A percentile compares a stretch with the other conserved stretches of the same genome.
These are phyloP conservation scores for Sylvia borin DNA, from an alignment of 2,797 vertebrate species.

Conservation along the genomic window DNA sequence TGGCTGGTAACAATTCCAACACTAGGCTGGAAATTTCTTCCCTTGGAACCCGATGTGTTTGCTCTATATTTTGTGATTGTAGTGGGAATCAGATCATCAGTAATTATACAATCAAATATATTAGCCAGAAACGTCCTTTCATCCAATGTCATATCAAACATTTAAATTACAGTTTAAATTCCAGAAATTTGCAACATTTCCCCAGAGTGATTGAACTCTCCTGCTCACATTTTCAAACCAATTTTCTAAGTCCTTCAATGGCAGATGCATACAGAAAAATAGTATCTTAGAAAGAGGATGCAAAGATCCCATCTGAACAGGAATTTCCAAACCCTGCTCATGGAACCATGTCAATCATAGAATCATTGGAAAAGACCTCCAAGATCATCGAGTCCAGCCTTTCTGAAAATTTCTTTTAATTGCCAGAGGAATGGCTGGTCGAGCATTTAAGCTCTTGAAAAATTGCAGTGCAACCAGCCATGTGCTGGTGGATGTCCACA, in stretches of 20 bases:
- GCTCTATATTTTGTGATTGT: not conserved
- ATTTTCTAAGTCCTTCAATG: not conserved
- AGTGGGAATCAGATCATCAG: not conserved
- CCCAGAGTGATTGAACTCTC: not conserved
- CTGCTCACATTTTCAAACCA: not conserved
- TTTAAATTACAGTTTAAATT: not conserved
- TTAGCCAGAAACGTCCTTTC: not conserved
- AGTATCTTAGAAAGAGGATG: not conserved
- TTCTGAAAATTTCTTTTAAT: not conserved
- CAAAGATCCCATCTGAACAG: not conserved
- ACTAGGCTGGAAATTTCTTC: not conserved
- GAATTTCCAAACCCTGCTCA: not conserved
- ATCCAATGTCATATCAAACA: not conserved
- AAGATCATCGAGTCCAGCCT: not conserved
- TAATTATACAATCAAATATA: not conserved
- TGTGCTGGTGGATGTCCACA: not conserved
- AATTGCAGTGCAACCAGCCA: accelerated
- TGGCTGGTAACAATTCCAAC: not conserved
- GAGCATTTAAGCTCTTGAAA: not conserved
- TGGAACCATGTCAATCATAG: not conserved
- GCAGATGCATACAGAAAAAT: not conserved
- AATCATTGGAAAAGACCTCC: not conserved
- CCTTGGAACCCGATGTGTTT: not conserved
- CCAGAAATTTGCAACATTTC: not conserved
- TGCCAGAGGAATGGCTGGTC: not conserved